phyloP scores from a whole-genome alignment of 2,797 vertebrate species.

The Ceryle rudis region DNA sequence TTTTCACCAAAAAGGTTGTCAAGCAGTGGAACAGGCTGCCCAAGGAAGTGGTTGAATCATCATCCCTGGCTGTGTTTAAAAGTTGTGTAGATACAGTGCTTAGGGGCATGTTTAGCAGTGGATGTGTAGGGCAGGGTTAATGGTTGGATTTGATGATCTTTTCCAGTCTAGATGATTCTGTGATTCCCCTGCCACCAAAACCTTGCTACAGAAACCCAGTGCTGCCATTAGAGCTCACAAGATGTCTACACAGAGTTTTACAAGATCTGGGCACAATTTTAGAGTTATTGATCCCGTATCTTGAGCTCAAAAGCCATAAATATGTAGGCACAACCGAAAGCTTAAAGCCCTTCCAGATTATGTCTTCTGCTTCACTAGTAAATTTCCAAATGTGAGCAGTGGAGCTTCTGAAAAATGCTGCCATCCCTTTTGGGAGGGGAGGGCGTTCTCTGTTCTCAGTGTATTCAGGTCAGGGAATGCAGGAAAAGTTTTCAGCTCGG shows the following conservation, averaged over 20 bases:
- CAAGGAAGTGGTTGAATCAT: too few species aligned
- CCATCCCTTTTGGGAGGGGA: neutral
- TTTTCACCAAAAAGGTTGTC: too few species aligned
- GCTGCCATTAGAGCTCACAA: neutral
- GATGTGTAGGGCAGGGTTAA: too few species aligned
- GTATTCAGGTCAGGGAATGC: neutral
- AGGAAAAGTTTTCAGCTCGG: neutral
- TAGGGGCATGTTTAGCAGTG: too few species aligned
- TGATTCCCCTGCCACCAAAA: neutral
- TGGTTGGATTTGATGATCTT: too few species aligned
- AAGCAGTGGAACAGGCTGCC: too few species aligned
- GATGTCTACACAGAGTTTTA: neutral
- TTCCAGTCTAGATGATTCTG: too few species aligned
- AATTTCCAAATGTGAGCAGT: neutral
- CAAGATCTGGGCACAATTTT: neutral
- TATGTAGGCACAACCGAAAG: neutral
- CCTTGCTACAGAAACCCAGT: neutral
- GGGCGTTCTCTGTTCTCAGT: neutral
- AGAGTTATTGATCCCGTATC: neutral
- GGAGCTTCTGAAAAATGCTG: neutral
- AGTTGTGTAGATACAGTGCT: too few species aligned
- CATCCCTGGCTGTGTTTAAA: too few species aligned
- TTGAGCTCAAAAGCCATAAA: neutral
- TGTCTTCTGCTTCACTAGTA: neutral
- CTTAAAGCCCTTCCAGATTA: neutral